Percentiles rank a stretch among this genome's conserved stretches.
Evolutionary conservation across 2,113 vertebrate genomes (phyloP).

Genomic region (Mugil cephalus): DNA sequence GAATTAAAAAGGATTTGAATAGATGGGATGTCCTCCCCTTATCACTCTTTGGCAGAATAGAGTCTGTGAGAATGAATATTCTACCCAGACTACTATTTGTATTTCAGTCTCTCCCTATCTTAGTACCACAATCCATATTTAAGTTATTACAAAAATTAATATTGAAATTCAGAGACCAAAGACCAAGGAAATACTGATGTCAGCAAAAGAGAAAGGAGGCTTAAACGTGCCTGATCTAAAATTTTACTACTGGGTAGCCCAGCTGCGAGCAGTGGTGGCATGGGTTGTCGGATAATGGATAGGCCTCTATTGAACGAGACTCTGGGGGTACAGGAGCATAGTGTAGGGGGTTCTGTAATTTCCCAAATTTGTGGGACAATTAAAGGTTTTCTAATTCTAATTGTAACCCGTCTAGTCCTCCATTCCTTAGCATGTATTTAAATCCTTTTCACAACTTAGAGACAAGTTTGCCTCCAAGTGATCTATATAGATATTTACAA

Average conservation of each 20-base stretch:
- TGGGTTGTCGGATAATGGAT: not conserved
- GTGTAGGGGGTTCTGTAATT: too few relatives aligned
- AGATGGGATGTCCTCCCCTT: not conserved
- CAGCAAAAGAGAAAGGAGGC: slow-evolving; percentile 12
- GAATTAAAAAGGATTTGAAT: not conserved
- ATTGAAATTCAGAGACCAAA: not conserved
- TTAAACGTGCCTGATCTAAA: not conserved
- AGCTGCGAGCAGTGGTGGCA: not conserved
- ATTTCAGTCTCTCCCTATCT: not conserved
- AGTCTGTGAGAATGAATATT: slow-evolving; percentile 23
- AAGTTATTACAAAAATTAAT: not conserved
- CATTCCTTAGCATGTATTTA: slow-evolving; percentile 3
- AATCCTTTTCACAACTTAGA: too few relatives aligned
- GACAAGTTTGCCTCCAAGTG: too few relatives aligned
- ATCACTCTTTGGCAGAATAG: slow-evolving; percentile 3
- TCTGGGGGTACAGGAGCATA: not conserved
- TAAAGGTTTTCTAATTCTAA: too few relatives aligned
- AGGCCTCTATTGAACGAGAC: not conserved
- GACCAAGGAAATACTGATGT: not conserved
- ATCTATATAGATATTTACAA: too few relatives aligned
- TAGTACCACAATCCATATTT: slow-evolving; percentile 10
- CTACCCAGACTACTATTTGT: slow-evolving; percentile 8
- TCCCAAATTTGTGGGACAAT: too few relatives aligned
- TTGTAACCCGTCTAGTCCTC: not conserved
- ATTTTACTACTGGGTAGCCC: slow-evolving; percentile 1